Conservation (phyloP, 2,113 vertebrate genomes). For the Chauna torquata region DNA sequence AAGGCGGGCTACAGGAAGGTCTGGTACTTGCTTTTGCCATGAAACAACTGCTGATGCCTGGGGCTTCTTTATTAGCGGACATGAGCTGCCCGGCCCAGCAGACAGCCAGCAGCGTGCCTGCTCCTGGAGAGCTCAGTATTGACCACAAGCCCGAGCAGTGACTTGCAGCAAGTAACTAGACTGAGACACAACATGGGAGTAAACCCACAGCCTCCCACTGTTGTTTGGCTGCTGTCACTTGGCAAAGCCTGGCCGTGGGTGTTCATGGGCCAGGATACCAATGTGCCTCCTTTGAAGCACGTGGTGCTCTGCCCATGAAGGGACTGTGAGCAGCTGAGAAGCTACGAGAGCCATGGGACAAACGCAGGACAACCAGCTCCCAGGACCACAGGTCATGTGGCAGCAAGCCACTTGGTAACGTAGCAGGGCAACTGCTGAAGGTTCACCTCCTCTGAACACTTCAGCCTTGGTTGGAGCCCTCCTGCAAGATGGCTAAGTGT, state of each 20-base stretch:
- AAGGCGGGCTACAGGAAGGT: not conserved
- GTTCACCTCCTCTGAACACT: not conserved
- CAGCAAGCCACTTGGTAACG: not conserved
- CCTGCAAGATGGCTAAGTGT: accelerated
- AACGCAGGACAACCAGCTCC: not conserved
- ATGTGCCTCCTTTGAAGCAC: not conserved
- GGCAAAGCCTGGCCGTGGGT: not conserved
- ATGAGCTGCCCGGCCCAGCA: not conserved
- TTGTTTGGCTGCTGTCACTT: not conserved
- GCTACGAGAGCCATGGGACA: not conserved
- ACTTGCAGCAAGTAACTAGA: not conserved
- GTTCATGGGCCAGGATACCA: not conserved
- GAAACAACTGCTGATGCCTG: not conserved
- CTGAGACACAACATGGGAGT: not conserved
- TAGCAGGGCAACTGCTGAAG: not conserved
- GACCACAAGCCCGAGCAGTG: not conserved
- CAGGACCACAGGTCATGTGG: not conserved
- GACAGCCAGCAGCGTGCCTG: not conserved
- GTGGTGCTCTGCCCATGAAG: not conserved
- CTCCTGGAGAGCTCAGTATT: accelerated
- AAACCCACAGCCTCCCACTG: not conserved
- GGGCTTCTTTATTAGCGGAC: not conserved
- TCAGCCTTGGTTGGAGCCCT: not conserved
- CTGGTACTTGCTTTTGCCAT: not conserved
- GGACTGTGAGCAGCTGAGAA: not conserved